Base-by-base conservation (phyloP, 2,888 invertebrate genomes). In the Eutolmus rufibarbis region DNA sequence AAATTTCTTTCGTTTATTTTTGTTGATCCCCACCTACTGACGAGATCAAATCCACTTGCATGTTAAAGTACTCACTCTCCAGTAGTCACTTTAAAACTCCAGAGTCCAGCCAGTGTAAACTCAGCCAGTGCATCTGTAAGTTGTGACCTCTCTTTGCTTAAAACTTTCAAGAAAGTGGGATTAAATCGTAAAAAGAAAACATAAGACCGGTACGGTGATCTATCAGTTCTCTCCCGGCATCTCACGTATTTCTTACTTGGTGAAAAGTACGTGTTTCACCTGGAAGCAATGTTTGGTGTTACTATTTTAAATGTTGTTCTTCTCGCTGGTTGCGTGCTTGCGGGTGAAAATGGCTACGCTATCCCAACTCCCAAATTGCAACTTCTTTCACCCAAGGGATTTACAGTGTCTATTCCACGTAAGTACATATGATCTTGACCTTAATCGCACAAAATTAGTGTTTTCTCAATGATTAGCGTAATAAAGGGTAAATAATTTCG, bases 361-460 rank as follows among this genome's bases (percentile, higher is more conserved):
- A 87, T 89, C 51, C 89, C 89, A n/a, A 87, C 88, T 16, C 88
- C 88, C 12, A 88, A 78, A 46, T 86, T 89, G 12, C 88, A 89
- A 46, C 19, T 89, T 23, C 43, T 89, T n/a, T 74, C 86, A 19
- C 89, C 89, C 1, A 89, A 89, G 56, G 89, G 89, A 78, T 89
- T 89, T 84, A 88, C 88, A 5, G 77, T 89, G 16, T 89, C 89
- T 8, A 88, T 89, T 78, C 89, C 89, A 87, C 87, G 89, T 89
- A 82, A 87, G 76, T 66, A n/a, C n/a, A n/a, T n/a, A 23, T 74
- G 16, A 5, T 74, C 31, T 31, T 19, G 51, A n/a, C 5, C 74
- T 31, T 74, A 16, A 46, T 16, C 31, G 5, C 1, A 28, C 74
- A 23, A 40, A 34, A 34, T 34, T 37, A 2, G 12, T 74, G 31